Evolutionary conservation across 2,113 vertebrate species (phyloP), one percentile per base, ranked within the genome.

Genomic region (Polypterus bichir): DNA sequence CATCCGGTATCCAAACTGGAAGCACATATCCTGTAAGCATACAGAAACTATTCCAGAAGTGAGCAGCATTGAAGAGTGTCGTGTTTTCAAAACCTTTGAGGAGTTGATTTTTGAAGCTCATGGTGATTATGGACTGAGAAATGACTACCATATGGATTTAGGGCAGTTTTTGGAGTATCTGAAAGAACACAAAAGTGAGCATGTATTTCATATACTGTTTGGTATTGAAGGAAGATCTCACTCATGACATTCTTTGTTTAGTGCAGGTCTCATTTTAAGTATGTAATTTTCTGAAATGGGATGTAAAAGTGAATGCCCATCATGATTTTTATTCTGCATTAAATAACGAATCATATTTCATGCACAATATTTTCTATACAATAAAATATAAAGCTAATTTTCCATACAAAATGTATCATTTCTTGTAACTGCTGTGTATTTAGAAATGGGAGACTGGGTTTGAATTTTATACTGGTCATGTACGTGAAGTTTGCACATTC

Each of bases 101-200:
- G 86, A 88, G 54, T 67, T 88, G 3, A 81, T 79, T 61, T 82
- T 88, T 66, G 74, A 83, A 57, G 81, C 81, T 46, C 84, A 85
- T 47, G 80, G 82, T 3, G 79, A 81, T 70, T 86, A 86, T 53
- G 82, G 84, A 55, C 68, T 86, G 64, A 83, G 83, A 64, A 85
- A 87, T 8, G 83, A 87, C 65, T 87, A 86, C 60, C 85, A 86
- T 68, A 86, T 86, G 83, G 80, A 87, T 64, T 80, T 88, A 59
- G 86, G 85, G 8, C 80, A 84, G 54, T 86, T 87, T 69, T 74
- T 84, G 54, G 77, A 83, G 64, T 87, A 80, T 63, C 82, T 87
- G 49, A 78, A 74, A 64, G 71, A 77, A 54, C 82, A 85, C 69
- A 78, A 73, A 57, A 85, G 80, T 67, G 82, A 71, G 65, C 79